phyloP scores from a whole-genome alignment of 2,888 invertebrate genomes.

The Cryptocephalus primarius region DNA sequence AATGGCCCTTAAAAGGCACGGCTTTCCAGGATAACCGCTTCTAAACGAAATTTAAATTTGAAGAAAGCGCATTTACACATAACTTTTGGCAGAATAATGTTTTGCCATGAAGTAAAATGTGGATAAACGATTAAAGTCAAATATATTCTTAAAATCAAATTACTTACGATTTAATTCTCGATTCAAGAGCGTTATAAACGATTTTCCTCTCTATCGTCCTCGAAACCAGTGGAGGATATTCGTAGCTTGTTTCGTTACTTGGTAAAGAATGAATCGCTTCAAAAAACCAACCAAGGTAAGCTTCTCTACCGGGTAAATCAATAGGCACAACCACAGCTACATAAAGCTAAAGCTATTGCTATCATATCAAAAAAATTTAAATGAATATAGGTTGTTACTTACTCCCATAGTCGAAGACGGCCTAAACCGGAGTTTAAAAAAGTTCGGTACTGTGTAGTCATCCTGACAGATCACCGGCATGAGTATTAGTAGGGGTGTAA shows the following conservation, averaged over 20 bases:
- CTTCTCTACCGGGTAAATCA: conserved; percentile 54
- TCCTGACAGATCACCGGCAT: too few relatives aligned
- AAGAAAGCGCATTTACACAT: not conserved
- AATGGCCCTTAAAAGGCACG: conserved; percentile 8
- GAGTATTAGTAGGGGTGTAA: too few relatives aligned
- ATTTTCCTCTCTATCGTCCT: conserved; percentile 20
- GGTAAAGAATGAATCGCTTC: conserved; percentile 57
- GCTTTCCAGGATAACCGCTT: conserved; percentile 7
- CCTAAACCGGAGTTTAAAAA: conserved; percentile 5
- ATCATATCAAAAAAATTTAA: not conserved
- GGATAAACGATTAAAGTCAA: too few relatives aligned
- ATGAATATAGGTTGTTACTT: conserved; percentile 3
- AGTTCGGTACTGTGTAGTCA: conserved; percentile 2
- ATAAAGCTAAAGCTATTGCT: conserved; percentile 47
- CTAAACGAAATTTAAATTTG: conserved; percentile 4
- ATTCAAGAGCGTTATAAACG: conserved; percentile 23
- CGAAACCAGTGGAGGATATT: conserved; percentile 25
- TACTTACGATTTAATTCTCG: conserved; percentile 25
- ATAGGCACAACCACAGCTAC: conserved; percentile 60
- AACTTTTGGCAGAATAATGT: not conserved
- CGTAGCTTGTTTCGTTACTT: conserved; percentile 38
- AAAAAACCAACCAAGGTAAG: conserved; percentile 64
- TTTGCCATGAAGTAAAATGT: too few relatives aligned
- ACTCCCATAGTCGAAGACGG: conserved; percentile 6
- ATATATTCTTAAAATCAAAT: not conserved